Conservation (phyloP, 2,888 invertebrate genomes). For the Limnephilus lunatus region DNA sequence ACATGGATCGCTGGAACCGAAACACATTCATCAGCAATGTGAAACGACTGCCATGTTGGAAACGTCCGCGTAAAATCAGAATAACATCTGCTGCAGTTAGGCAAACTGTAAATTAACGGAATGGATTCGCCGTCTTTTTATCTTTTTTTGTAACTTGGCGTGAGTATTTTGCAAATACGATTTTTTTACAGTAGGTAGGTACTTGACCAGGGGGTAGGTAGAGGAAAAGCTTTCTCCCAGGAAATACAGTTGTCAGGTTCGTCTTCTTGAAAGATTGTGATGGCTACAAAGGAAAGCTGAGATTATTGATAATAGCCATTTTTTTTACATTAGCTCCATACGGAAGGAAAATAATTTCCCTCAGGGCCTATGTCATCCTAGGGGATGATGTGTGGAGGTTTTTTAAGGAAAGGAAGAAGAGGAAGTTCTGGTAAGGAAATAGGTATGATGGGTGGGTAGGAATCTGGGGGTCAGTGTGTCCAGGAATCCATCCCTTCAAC, state of each 20-base stretch:
- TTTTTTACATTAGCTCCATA: too few species aligned
- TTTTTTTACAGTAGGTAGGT: neutral
- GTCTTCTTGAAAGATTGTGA: neutral
- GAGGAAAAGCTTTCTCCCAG: neutral
- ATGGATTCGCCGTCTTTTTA: neutral
- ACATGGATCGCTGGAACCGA: slow-evolving; percentile 3
- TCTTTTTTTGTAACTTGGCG: neutral
- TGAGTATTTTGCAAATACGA: neutral
- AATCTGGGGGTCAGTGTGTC: too few species aligned
- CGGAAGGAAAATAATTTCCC: too few species aligned
- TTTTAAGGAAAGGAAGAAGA: too few species aligned
- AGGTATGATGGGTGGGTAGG: too few species aligned
- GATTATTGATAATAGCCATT: neutral
- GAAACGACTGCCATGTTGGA: slow-evolving; percentile 12
- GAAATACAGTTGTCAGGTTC: neutral
- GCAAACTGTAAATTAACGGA: neutral
- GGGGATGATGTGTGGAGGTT: too few species aligned
- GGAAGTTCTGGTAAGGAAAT: too few species aligned
- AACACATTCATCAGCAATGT: slow-evolving; percentile 24
- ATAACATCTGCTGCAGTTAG: neutral
- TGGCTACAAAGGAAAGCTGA: neutral
- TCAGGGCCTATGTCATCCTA: too few species aligned
- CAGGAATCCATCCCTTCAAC: too few species aligned
- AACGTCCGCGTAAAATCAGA: slow-evolving; percentile 1
- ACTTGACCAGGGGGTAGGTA: neutral